Evolutionary conservation across 2,113 vertebrate genomes (phyloP).

Genomic region (human): GRCh38 chr6:98697501-98698000

Average conservation of each 20-base stretch:
- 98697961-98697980: not conserved
- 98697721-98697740: slow-evolving; percentile 64
- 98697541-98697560: slow-evolving; percentile 67
- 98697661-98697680: slow-evolving; percentile 55
- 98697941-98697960: not conserved
- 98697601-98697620: not conserved
- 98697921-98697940: not conserved
- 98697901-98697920: not conserved
- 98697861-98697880: not conserved
- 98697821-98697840: slow-evolving; percentile 19
- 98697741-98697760: slow-evolving; percentile 24
- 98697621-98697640: not conserved
- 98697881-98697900: not conserved
- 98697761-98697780: slow-evolving; percentile 26
- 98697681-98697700: slow-evolving; percentile 49
- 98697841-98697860: not conserved
- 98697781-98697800: not conserved
- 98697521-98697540: slow-evolving; percentile 66
- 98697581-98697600: slow-evolving; percentile 67
- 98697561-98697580: slow-evolving; percentile 71
- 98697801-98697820: slow-evolving; percentile 36
- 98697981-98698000: not conserved
- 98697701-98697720: slow-evolving; percentile 53
- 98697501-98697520: slow-evolving; percentile 72
- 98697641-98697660: slow-evolving; percentile 43